Conservation (phyloP, 2,797 vertebrate species). For the Enteromius unitaeniatus region DNA sequence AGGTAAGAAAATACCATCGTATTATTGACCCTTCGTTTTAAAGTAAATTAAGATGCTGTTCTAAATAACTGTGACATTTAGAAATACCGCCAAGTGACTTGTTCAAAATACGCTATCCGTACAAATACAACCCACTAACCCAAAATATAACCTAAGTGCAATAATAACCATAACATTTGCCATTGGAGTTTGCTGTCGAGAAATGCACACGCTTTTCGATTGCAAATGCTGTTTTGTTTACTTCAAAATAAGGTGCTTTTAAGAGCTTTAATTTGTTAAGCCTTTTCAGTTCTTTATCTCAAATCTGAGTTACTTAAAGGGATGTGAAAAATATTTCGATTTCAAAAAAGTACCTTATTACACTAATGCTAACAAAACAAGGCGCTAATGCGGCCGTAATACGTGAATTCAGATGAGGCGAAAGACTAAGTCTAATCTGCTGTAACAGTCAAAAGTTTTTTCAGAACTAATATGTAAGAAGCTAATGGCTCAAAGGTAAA, state of each 20-base stretch:
- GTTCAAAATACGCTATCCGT: constrained; percentile 67
- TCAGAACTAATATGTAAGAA: constrained; percentile 40
- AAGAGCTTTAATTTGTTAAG: constrained; percentile 74
- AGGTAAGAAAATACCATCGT: constrained; percentile 29
- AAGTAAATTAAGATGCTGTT: constrained; percentile 29
- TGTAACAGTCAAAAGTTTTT: constrained; percentile 47
- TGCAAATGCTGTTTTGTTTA: constrained; percentile 68
- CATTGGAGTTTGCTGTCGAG: constrained; percentile 76
- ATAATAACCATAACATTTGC: constrained; percentile 69
- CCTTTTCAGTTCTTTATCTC: constrained; percentile 72
- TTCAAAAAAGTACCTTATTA: constrained; percentile 65
- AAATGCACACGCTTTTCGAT: constrained; percentile 71
- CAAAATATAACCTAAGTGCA: constrained; percentile 65
- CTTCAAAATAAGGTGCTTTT: constrained; percentile 79
- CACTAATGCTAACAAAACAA: constrained; percentile 13
- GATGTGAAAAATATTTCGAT: constrained; percentile 61
- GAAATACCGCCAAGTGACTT: constrained; percentile 21
- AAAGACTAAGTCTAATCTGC: constrained; percentile 10
- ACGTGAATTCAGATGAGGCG: neutral
- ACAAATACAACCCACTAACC: constrained; percentile 69
- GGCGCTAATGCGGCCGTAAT: constrained; percentile 18
- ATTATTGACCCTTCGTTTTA: neutral
- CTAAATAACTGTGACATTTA: constrained; percentile 22
- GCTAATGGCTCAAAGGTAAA: constrained; percentile 51
- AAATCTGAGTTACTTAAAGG: constrained; percentile 70